A percentile compares a stretch with the other conserved stretches of the same genome.
These are phyloP conservation scores for Enteromius treurensis DNA, from an alignment of 2,797 vertebrate species.

Conservation along the genomic window DNA sequence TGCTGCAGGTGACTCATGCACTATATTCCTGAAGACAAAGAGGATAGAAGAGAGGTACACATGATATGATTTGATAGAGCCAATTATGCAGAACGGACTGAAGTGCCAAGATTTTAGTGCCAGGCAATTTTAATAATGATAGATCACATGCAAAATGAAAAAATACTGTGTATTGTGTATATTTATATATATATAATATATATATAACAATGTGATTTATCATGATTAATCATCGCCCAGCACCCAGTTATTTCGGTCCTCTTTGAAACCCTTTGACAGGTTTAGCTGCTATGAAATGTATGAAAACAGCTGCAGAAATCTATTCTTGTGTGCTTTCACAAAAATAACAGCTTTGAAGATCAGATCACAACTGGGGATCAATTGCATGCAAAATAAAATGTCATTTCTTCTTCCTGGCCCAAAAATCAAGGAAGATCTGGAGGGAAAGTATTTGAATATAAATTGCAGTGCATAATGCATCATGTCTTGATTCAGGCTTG, in stretches of 20 bases:
- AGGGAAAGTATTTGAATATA: slow-evolving; percentile 4
- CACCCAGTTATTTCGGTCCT: not conserved
- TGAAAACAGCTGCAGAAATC: not conserved
- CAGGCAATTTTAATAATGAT: no score
- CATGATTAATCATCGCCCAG: no score
- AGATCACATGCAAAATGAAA: no score
- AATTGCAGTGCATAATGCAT: not conserved
- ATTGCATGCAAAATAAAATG: slow-evolving; percentile 8
- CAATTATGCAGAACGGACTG: not conserved
- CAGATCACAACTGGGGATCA: not conserved
- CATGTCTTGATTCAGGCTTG: not conserved
- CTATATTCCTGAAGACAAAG: not conserved
- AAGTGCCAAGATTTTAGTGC: no score
- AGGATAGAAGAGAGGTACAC: not conserved
- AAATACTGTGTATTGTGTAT: no score
- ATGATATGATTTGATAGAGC: not conserved
- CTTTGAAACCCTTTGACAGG: not conserved
- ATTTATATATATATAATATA: no score
- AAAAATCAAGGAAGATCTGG: not conserved
- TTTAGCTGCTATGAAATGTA: not conserved
- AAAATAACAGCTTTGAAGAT: not conserved
- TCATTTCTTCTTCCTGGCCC: not conserved
- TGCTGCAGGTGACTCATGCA: not conserved
- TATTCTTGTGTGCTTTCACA: not conserved
- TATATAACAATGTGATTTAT: no score